phyloP scores from a whole-genome alignment of 2,888 invertebrate genomes.

The Bellardia pandia region DNA sequence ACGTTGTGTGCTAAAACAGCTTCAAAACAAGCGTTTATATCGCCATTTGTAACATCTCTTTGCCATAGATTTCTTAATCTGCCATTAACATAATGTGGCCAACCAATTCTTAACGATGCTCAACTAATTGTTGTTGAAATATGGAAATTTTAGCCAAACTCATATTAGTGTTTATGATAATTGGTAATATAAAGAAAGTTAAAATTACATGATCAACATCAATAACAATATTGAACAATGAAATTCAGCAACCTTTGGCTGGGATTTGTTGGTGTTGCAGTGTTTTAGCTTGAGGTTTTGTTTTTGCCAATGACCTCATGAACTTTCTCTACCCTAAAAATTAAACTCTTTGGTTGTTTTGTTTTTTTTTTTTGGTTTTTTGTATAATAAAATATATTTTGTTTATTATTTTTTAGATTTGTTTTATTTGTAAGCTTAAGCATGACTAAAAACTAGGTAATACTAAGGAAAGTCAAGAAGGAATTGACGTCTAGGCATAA shows the following conservation, averaged over 20 bases:
- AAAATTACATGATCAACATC: background rate
- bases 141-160: background rate
- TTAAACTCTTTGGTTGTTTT: background rate
- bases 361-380: background rate
- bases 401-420: background rate
- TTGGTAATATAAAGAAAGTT: slow-evolving; percentile 50
- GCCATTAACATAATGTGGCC: slow-evolving; percentile 38
- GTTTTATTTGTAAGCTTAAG: slow-evolving; percentile 12
- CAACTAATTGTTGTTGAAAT: slow-evolving; percentile 9
- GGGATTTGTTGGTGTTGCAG: background rate
- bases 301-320: slow-evolving; percentile 16
- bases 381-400: slow-evolving; percentile 28
- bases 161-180: background rate
- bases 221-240: background rate
- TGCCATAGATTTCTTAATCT: background rate
- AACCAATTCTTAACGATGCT: slow-evolving; percentile 11
- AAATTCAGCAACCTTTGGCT: background rate
- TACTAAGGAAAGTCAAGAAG: slow-evolving; percentile 46
- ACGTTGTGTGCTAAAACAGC: slow-evolving; percentile 68
- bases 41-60: slow-evolving; percentile 67
- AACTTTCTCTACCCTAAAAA: slow-evolving; percentile 42
- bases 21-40: slow-evolving; percentile 72
- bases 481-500: slow-evolving; percentile 16
- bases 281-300: slow-evolving; percentile 9
- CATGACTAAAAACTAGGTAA: slow-evolving; percentile 59